Evolutionary conservation across 1,140 invertebrate genomes (phyloP).

Genomic region (Drosophila nasuta): DNA sequence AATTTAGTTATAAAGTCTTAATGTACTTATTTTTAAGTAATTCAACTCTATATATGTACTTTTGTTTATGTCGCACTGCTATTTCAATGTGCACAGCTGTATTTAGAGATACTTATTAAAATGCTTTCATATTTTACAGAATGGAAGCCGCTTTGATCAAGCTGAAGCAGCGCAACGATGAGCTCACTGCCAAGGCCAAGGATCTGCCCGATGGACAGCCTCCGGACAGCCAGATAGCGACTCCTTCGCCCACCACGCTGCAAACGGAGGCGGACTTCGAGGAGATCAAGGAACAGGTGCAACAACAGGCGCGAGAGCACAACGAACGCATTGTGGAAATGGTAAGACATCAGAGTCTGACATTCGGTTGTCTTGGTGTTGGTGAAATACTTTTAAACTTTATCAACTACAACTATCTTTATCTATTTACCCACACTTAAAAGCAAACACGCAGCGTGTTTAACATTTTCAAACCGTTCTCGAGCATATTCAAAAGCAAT

Average conservation of each 20-base stretch:
- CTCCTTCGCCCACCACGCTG: slow-evolving; percentile 63
- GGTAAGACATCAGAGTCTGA: slow-evolving; percentile 53
- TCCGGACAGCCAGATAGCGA: slow-evolving; percentile 13
- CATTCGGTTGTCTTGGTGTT: neutral
- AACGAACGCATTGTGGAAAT: slow-evolving; percentile 84
- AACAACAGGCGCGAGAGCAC: slow-evolving; percentile 74
- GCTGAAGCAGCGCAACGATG: slow-evolving; percentile 84
- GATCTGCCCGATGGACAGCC: slow-evolving; percentile 74
- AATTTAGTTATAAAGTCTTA: too few species aligned
- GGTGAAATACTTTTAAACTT: slow-evolving; percentile 8
- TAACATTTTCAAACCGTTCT: slow-evolving; percentile 74
- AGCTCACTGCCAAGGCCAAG: slow-evolving; percentile 62
- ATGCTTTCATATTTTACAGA: slow-evolving; percentile 34
- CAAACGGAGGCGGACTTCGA: slow-evolving; percentile 70
- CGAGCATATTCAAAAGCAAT: slow-evolving; percentile 75
- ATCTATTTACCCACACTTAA: slow-evolving; percentile 34
- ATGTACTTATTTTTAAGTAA: too few species aligned
- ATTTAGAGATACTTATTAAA: too few species aligned
- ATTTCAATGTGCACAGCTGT: too few species aligned
- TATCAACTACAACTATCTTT: neutral
- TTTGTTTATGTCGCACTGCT: too few species aligned
- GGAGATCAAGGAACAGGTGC: slow-evolving; percentile 76
- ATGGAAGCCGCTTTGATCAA: slow-evolving; percentile 83
- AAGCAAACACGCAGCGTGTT: slow-evolving; percentile 77
- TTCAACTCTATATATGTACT: too few species aligned